phyloP scores from a whole-genome alignment of 2,113 vertebrate genomes.

The Lamprotornis superbus region DNA sequence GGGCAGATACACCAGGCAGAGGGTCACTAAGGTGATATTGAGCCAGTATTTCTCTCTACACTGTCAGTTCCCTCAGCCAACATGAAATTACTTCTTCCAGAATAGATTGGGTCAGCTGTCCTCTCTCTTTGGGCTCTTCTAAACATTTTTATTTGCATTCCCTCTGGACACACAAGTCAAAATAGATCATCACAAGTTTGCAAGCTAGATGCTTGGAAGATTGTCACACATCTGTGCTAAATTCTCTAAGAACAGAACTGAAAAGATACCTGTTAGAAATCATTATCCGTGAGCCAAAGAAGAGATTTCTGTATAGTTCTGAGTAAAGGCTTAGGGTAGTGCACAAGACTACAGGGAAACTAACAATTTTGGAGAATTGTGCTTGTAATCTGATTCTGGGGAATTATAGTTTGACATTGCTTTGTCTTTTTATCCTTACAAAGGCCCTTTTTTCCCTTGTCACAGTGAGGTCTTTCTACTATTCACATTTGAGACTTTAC shows the following conservation, averaged over 20 bases:
- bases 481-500: neutral
- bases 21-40: neutral
- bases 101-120: neutral
- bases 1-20: neutral
- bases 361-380: neutral
- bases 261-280: neutral
- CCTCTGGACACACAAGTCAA: neutral
- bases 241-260: neutral
- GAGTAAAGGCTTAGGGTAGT: neutral
- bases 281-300: neutral
- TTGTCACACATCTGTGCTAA: neutral
- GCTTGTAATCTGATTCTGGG: slow-evolving; percentile 8
- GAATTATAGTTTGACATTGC: neutral
- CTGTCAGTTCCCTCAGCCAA: neutral
- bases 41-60: neutral
- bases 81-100: neutral
- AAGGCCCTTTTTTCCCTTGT: slow-evolving; percentile 10
- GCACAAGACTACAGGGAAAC: neutral
- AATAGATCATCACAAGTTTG: neutral
- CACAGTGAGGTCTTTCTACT: neutral
- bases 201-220: neutral
- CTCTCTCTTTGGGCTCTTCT: neutral
- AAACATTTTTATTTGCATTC: neutral
- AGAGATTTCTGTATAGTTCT: neutral
- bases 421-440: neutral